Base-by-base conservation (phyloP, 2,888 invertebrate genomes). In the Sisyra terminalis region DNA sequence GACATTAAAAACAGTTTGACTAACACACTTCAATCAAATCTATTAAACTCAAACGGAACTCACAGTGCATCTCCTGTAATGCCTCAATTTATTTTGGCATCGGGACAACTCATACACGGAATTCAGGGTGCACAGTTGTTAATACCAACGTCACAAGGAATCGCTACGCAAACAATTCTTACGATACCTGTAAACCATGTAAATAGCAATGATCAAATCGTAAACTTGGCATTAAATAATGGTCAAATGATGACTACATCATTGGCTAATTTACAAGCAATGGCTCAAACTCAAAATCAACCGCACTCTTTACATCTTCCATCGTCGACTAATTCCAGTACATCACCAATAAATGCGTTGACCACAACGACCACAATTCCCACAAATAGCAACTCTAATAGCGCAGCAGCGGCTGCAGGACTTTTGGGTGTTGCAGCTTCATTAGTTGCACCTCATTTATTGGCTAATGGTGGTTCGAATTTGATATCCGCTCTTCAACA, bases 121-220 rank as follows among this genome's bases (percentile, higher is more conserved):
- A 88, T 90, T 52, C 90, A 90, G 64, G 89, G 89, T 10, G 89
- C 90, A 38, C 93, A 93, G 59, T 73, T 94, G 45, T 77, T 93
- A 54, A 93, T 94, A 66, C 93, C 93, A 41, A 93, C 93, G 43
- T 88, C 92, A 47, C 89, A 90, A 75, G 90, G 92, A 52, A 82
- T 93, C 59, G 89, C 90, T 43, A 86, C 92, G 41, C 94, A 94
- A 67, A 93, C 93, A 55, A 90, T 94, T 58, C 70, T 94, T 53
- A 92, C 93, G 50, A 93, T 94, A 59, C 93, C 93, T 43, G 87
- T 93, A 46, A 87, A 83, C 65, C 85, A 87, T 66, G 83, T 87
- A 50, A 85, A 84, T 66, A 63, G 63, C 50, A 66, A 66, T 51
- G 71, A 73, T 56, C 73, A 73, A 56, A 80, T 82, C 75, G 80